Evolutionary conservation across 2,888 invertebrate genomes (phyloP), one percentile per base, ranked within the genome.

Genomic region (Agapostemon virescens): DNA sequence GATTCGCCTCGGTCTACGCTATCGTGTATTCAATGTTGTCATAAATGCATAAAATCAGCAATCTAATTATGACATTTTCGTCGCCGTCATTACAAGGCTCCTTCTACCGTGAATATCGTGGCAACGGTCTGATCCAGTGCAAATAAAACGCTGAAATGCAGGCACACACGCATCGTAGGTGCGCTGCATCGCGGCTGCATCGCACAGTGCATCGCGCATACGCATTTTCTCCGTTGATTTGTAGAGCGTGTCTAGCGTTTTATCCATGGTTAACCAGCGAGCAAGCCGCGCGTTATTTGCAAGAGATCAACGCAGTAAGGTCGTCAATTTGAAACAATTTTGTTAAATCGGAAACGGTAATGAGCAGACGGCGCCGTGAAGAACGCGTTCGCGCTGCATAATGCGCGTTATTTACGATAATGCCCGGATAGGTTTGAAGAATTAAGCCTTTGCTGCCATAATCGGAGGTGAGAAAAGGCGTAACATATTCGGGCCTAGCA

Each of bases 171-270:
- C 49, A 3, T 45, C 45, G 45, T 20, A 45, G 0, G 17, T 20
- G 6, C 45, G 20, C 11, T 13, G 52, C 5, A 13, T 52, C 52
- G 23, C 52, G 52, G 13, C 13, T 13, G 40, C 40, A 40, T 13
- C 2, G 40, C 40, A 13, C 40, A 2, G 17, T 17, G 42, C 64
- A 78, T 66, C 81, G 69, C 17, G 69, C 73, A 58, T 45, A 64
- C 73, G 84, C 82, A 84, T 89, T 90, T 90, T 90, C 90, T 88
- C 89, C 82, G 87, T 86, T 90, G 88, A 89, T 92, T 92, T 92
- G 86, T 92, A 92, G 92, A 92, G 91, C 92, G 91, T 91, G 81
- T 88, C 90, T 69, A 87, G 86, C 88, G 89, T 90, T 91, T 90
- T 86, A 90, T 89, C 86, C 86, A 86, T 86, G 88, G 88, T 87